Evolutionary conservation across 2,888 invertebrate species (phyloP).

Genomic region (Ashinkailepas kermadecensis): DNA sequence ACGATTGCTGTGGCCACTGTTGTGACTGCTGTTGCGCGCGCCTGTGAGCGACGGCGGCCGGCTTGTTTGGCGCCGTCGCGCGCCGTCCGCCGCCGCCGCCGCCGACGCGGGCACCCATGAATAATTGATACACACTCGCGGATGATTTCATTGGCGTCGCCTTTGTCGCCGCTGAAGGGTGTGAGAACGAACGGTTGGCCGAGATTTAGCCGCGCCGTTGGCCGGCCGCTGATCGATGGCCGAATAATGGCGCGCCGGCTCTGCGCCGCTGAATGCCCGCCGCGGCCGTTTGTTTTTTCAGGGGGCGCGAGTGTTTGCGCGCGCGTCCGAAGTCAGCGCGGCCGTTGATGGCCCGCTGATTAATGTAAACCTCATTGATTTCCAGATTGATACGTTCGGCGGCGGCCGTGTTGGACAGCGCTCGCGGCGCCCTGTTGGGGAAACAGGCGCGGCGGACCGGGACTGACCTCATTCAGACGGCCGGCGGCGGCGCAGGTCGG

Average conservation of each 20-base stretch:
- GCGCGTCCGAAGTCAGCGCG: conserved; percentile 3
- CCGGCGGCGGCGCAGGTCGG: not conserved
- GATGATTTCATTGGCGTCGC: conserved; percentile 7
- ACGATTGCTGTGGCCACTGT: too few species aligned
- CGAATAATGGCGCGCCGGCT: not conserved
- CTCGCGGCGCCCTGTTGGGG: not conserved
- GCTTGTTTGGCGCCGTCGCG: not conserved
- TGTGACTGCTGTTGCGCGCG: not conserved
- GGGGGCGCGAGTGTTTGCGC: conserved; percentile 9
- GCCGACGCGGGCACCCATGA: not conserved
- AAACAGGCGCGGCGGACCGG: not conserved
- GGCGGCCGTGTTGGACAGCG: not conserved
- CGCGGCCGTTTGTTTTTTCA: not conserved
- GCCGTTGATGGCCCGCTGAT: not conserved
- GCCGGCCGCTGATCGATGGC: not conserved
- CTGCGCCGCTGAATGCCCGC: not conserved
- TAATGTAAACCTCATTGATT: not conserved
- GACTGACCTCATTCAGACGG: conserved; percentile 6
- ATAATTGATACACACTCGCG: conserved; percentile 6
- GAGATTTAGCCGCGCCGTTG: not conserved
- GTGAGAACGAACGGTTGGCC: conserved; percentile 13
- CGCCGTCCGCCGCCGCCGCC: not conserved
- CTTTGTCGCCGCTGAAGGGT: not conserved
- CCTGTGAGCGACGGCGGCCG: not conserved
- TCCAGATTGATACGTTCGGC: conserved; percentile 6